These are phyloP conservation scores for Amblyteles armatorius DNA, from an alignment of 2,888 invertebrate genomes.

Conservation along the genomic window DNA sequence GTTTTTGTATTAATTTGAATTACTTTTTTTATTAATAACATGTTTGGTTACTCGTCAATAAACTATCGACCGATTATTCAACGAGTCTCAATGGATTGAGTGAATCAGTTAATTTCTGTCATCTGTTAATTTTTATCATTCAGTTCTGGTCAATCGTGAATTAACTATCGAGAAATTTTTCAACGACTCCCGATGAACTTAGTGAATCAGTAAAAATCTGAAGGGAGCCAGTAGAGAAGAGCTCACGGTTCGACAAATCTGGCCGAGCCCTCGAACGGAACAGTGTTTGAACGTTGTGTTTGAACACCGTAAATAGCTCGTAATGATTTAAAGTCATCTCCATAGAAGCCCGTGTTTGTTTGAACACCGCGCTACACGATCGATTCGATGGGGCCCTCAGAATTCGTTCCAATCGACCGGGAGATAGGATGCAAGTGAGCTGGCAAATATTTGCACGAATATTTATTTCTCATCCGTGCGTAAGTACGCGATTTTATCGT, in stretches of 20 bases:
- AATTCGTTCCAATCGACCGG: background rate
- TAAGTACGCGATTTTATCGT: constrained; percentile 6
- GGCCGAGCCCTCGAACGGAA: background rate
- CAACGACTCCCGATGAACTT: background rate
- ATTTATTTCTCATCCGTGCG: constrained; percentile 6
- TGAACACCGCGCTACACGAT: background rate
- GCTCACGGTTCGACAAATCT: background rate
- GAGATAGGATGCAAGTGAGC: constrained; percentile 11
- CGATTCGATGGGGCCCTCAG: background rate
- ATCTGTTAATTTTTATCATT: background rate
- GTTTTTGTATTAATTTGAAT: background rate
- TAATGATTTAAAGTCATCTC: constrained; percentile 1
- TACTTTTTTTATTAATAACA: background rate
- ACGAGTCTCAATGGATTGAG: background rate
- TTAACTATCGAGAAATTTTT: background rate
- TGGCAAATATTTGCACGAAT: constrained; percentile 42
- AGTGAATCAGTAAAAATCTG: background rate
- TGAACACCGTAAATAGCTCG: constrained; percentile 9
- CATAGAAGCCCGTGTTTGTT: background rate
- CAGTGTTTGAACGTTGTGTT: constrained; percentile 3
- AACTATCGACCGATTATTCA: background rate
- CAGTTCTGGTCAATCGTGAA: background rate
- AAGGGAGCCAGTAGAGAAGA: background rate
- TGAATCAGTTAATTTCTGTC: background rate
- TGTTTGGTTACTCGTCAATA: background rate